Evolutionary conservation across 2,888 invertebrate species (phyloP).

Genomic region (Aspidiotus rigidus): DNA sequence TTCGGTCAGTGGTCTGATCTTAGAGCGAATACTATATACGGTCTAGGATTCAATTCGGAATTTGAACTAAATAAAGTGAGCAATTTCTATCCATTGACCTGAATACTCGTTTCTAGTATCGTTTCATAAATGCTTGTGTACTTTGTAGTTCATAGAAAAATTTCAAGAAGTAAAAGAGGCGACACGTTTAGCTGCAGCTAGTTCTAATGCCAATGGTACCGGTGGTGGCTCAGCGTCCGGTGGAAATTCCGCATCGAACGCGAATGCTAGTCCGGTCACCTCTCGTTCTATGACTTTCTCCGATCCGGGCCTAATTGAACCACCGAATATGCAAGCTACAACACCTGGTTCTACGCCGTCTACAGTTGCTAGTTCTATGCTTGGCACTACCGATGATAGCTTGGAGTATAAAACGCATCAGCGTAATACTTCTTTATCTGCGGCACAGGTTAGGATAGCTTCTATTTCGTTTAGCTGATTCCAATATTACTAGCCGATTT

Average conservation of each 20-base stretch:
- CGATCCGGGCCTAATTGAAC: conserved; percentile 43
- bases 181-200: conserved; percentile 63
- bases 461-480: neutral
- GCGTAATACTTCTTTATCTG: conserved; percentile 24
- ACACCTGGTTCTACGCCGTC: conserved; percentile 35
- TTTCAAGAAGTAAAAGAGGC: conserved; percentile 97
- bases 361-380: neutral
- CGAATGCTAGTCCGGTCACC: conserved; percentile 77
- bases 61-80: conserved; percentile 81
- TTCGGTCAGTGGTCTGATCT: conserved; percentile 99
- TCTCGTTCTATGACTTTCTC: conserved; percentile 48
- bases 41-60: conserved; percentile 90
- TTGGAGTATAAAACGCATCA: conserved; percentile 25
- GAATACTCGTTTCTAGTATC: neutral
- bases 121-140: neutral
- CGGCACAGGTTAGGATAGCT: conserved; percentile 17
- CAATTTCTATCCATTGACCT: neutral
- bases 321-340: conserved; percentile 38
- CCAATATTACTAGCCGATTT: neutral
- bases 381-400: conserved; percentile 33
- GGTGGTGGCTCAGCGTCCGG: conserved; percentile 46
- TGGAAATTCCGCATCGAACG: conserved; percentile 44
- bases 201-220: conserved; percentile 52
- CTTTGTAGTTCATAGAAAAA: conserved; percentile 82
- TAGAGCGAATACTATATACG: conserved; percentile 92